Percentiles rank a stretch among this genome's conserved stretches.
Evolutionary conservation across 2,888 invertebrate species (phyloP).

Genomic region (Balanococcus diminutus): DNA sequence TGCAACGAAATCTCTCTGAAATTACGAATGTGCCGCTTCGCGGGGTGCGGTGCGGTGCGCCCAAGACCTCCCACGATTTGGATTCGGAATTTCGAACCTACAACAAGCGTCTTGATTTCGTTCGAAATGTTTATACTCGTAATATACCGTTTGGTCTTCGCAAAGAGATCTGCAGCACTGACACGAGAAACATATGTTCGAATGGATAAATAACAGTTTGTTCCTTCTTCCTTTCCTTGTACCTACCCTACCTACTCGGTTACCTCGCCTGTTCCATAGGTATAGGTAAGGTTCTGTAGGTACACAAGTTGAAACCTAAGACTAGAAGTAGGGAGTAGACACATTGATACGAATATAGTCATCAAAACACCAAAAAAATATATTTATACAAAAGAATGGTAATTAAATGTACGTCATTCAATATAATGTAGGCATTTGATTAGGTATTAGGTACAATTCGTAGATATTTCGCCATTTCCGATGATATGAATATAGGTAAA

Average conservation of each 20-base stretch:
- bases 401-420: not conserved
- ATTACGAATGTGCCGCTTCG: not conserved
- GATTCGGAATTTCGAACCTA: not conserved
- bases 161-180: not conserved
- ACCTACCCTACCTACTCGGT: too few species aligned
- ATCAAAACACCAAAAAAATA: constrained; percentile 13
- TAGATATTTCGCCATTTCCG: not conserved
- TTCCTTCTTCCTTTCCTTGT: too few species aligned
- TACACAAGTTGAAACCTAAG: too few species aligned
- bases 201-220: not conserved
- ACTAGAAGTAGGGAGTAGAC: too few species aligned
- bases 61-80: not conserved
- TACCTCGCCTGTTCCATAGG: too few species aligned
- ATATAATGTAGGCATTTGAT: not conserved
- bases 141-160: not conserved
- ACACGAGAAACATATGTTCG: not conserved
- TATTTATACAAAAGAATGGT: constrained; percentile 19
- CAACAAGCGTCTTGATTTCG: not conserved
- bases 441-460: constrained; percentile 4
- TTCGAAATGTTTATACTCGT: not conserved
- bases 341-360: too few species aligned
- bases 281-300: too few species aligned
- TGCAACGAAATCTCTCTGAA: too few species aligned
- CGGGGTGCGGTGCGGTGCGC: too few species aligned
- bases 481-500: not conserved